Conservation (phyloP, 2,113 vertebrate species). For the Mesembrinibis cayennensis region DNA sequence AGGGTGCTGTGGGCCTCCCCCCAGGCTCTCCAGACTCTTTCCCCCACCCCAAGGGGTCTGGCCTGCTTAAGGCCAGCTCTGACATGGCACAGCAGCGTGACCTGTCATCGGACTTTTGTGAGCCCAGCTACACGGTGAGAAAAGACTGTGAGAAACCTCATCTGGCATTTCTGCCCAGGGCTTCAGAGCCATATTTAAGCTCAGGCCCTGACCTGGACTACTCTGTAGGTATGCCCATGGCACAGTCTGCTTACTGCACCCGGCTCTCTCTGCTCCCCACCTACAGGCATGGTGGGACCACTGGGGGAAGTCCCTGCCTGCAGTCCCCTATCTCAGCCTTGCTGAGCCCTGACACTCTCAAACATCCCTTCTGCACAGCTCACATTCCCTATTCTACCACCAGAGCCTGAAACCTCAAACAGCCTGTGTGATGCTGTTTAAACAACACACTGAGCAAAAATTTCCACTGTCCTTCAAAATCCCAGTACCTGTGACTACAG, state of each 20-base stretch:
- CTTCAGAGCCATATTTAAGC: not conserved
- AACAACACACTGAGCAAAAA: not conserved
- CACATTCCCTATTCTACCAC: not conserved
- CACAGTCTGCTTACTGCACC: not conserved
- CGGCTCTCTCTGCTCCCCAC: not conserved
- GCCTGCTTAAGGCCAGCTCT: not conserved
- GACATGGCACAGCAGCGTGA: not conserved
- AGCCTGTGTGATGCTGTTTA: not conserved
- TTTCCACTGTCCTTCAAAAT: not conserved
- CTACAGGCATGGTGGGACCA: fast-evolving
- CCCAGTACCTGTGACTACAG: not conserved
- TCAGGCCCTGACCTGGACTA: not conserved
- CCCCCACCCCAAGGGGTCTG: not conserved
- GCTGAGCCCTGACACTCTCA: too few relatives aligned
- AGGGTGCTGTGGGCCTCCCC: not conserved
- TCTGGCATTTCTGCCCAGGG: not conserved
- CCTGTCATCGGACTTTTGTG: fast-evolving
- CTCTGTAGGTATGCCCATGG: too few relatives aligned
- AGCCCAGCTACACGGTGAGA: not conserved
- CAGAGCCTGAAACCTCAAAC: not conserved
- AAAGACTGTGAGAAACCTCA: not conserved
- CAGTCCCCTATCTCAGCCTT: not conserved
- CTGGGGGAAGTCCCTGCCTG: not conserved
- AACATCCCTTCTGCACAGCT: not conserved
- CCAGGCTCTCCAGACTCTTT: not conserved